A percentile compares a stretch with the other conserved stretches of the same genome.
Evolutionary conservation across 2,888 invertebrate species (phyloP).

Genomic region (Platycheirus albimanus): DNA sequence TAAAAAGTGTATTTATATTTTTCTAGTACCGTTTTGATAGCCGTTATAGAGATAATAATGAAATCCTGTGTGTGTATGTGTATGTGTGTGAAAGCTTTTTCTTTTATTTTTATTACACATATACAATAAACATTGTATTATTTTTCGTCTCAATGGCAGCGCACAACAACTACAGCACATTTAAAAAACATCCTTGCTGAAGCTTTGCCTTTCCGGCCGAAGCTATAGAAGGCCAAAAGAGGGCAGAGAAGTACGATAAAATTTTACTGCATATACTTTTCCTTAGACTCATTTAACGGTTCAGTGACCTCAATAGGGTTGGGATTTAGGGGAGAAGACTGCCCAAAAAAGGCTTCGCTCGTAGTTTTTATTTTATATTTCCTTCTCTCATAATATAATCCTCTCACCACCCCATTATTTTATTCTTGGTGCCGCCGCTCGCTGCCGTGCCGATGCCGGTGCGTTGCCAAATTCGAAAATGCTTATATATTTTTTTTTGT

Average conservation of each 20-base stretch:
- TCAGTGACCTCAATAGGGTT: slow-evolving; percentile 36
- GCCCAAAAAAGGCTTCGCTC: slow-evolving; percentile 44
- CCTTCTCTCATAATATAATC: slow-evolving; percentile 24
- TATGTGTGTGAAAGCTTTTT: slow-evolving; percentile 58
- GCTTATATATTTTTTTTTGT: not conserved
- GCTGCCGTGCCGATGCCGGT: not conserved
- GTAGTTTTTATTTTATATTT: slow-evolving; percentile 39
- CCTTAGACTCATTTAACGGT: slow-evolving; percentile 39
- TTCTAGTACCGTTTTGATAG: slow-evolving; percentile 64
- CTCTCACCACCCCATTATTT: slow-evolving; percentile 24
- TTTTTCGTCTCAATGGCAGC: slow-evolving; percentile 49
- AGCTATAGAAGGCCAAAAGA: not conserved
- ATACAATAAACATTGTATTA: slow-evolving; percentile 35
- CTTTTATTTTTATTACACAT: slow-evolving; percentile 25
- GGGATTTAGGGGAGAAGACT: not conserved
- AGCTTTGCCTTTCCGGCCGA: slow-evolving; percentile 24
- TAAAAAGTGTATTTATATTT: slow-evolving; percentile 61
- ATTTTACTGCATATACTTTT: slow-evolving; percentile 36
- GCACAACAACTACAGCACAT: slow-evolving; percentile 3
- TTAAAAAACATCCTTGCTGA: slow-evolving; percentile 14
- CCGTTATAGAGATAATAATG: slow-evolving; percentile 49
- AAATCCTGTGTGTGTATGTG: slow-evolving; percentile 51
- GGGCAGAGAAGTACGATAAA: slow-evolving; percentile 41
- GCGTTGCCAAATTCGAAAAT: slow-evolving; percentile 18
- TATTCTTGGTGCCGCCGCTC: not conserved